Evolutionary conservation across 2,797 vertebrate genomes (phyloP).

Genomic region (Pempheris klunzingeri): DNA sequence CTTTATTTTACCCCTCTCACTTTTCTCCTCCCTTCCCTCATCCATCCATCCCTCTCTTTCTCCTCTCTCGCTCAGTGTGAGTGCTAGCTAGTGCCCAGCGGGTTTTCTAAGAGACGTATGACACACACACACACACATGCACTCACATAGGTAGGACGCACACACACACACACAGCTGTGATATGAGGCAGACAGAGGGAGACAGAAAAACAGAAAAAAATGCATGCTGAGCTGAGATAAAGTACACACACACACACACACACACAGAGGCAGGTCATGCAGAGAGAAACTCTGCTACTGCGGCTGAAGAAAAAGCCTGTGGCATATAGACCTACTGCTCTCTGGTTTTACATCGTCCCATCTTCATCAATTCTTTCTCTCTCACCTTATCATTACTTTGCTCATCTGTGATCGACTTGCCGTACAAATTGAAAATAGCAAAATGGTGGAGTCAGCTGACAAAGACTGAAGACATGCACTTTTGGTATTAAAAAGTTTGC

Average conservation of each 20-base stretch:
- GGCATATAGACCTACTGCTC: slow-evolving; percentile 46
- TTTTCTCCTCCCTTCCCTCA: slow-evolving; percentile 29
- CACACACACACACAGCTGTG: slow-evolving; percentile 53
- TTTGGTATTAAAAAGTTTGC: slow-evolving; percentile 31
- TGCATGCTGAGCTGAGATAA: slow-evolving; percentile 47
- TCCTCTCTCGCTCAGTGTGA: slow-evolving; percentile 66
- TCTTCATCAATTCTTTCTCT: slow-evolving; percentile 34
- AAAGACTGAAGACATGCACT: slow-evolving; percentile 6
- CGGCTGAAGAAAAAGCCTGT: slow-evolving; percentile 60
- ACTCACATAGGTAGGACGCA: slow-evolving; percentile 27
- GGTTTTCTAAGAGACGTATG: slow-evolving; percentile 74
- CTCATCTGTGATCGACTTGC: slow-evolving; percentile 23
- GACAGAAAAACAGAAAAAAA: slow-evolving; percentile 66
- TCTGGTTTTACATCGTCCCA: slow-evolving; percentile 40
- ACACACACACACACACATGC: slow-evolving; percentile 51
- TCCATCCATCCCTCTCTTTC: slow-evolving; percentile 14
- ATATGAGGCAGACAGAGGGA: slow-evolving; percentile 63
- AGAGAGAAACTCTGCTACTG: slow-evolving; percentile 65
- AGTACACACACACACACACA: slow-evolving; percentile 4
- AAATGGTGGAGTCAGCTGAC: not conserved
- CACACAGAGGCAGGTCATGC: slow-evolving; percentile 57
- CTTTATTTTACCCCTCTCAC: slow-evolving; percentile 38
- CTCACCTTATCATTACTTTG: slow-evolving; percentile 19
- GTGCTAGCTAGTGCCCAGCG: slow-evolving; percentile 71
- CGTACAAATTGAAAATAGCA: not conserved